Percentiles rank a stretch among this genome's conserved stretches.
Conservation (phyloP, 1,140 invertebrate genomes). For the Camponotus pennsylvanicus region DNA sequence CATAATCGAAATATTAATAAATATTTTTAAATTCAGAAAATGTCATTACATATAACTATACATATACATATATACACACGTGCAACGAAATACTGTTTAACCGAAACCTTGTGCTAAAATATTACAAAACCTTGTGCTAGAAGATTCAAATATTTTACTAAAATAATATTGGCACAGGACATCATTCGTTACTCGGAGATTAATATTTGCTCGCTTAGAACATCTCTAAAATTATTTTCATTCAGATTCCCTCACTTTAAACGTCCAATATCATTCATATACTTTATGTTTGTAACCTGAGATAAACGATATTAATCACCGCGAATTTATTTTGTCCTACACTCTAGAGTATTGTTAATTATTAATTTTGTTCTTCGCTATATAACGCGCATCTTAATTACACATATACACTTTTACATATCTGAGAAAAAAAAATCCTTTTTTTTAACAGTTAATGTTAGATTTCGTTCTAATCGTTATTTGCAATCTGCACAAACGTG, state of each 20-base stretch:
- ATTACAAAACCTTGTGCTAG: not conserved
- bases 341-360: not conserved
- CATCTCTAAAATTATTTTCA: conserved; percentile 35
- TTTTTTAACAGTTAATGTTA: not conserved
- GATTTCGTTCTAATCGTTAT: conserved; percentile 25
- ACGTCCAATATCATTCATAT: not conserved
- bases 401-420: not conserved
- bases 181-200: conserved; percentile 16
- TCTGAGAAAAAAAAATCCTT: not conserved
- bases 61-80: no score
- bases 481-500: conserved; percentile 17
- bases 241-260: not conserved
- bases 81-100: not conserved
- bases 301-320: not conserved
- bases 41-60: no score
- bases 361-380: not conserved
- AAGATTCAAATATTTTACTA: conserved; percentile 34
- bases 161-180: conserved; percentile 49
- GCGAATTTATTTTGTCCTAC: not conserved
- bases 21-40: not conserved
- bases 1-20: not conserved
- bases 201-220: conserved; percentile 23
- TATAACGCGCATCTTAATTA: not conserved
- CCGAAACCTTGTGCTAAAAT: conserved; percentile 23
- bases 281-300: not conserved